Percentiles rank a stretch among this genome's conserved stretches.
Conservation (phyloP, 92 coral and sea anemone species). For the Epizoanthus scotinus region DNA sequence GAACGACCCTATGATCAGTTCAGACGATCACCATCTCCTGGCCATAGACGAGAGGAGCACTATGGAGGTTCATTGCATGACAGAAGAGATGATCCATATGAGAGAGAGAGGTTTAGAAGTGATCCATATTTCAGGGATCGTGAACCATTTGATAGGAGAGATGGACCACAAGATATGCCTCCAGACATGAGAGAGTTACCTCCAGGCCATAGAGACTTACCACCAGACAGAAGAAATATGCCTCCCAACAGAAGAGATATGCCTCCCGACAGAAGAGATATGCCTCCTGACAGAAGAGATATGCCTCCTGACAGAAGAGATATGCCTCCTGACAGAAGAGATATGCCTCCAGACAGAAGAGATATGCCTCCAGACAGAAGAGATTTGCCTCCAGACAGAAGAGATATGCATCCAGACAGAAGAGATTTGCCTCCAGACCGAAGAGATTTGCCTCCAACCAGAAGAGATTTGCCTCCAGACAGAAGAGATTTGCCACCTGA, state of each 20-base stretch:
- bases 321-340: conserved; percentile 19
- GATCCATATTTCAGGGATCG: conserved; percentile 78
- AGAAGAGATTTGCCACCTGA: conserved; percentile 2
- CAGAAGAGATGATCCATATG: conserved; percentile 74
- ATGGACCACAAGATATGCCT: conserved; percentile 31
- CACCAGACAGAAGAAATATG: not conserved
- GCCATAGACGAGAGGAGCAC: conserved; percentile 63
- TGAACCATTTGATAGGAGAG: conserved; percentile 60
- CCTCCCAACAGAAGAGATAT: not conserved
- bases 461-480: conserved; percentile 2
- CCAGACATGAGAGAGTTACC: conserved; percentile 32
- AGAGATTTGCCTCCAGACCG: conserved; percentile 4
- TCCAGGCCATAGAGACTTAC: conserved; percentile 13
- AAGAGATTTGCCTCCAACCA: not conserved
- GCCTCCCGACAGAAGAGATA: not conserved
- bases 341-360: conserved; percentile 17
- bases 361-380: conserved; percentile 7
- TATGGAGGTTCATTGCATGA: conserved; percentile 64
- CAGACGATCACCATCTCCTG: conserved; percentile 73
- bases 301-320: conserved; percentile 26
- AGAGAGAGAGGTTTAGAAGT: conserved; percentile 80
- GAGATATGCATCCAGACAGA: conserved; percentile 5
- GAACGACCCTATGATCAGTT: conserved; percentile 73
- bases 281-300: conserved; percentile 11
- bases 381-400: conserved; percentile 7